These are phyloP conservation scores for Lasiommata megera DNA, from an alignment of 2,888 invertebrate genomes.

Conservation along the genomic window DNA sequence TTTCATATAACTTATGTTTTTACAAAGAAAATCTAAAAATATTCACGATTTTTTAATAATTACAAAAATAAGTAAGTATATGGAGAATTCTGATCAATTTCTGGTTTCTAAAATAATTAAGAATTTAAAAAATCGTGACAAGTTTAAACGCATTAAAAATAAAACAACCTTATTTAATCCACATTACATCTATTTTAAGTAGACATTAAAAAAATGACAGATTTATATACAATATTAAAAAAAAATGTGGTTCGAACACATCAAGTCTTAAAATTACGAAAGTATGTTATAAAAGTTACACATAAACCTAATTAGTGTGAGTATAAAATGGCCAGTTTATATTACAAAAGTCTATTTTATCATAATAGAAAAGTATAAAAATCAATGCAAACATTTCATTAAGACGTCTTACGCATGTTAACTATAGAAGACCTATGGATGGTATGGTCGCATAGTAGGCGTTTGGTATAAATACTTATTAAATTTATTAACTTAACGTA, in stretches of 20 bases:
- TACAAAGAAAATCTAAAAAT: constrained; percentile 28
- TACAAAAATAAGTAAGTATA: constrained; percentile 9
- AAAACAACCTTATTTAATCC: constrained; percentile 39
- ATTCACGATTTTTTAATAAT: constrained; percentile 27
- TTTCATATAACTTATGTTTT: constrained; percentile 26
- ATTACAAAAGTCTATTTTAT: constrained; percentile 17
- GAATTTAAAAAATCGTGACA: constrained; percentile 27
- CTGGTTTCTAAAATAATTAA: constrained; percentile 23
- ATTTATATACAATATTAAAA: constrained; percentile 44
- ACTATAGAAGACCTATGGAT: neutral
- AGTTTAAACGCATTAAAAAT: constrained; percentile 11
- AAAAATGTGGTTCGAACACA: constrained; percentile 61
- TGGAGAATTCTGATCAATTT: constrained; percentile 2
- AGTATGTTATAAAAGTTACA: constrained; percentile 27
- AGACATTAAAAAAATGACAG: constrained; percentile 30
- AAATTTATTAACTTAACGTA: neutral
- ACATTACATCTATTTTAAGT: constrained; percentile 40
- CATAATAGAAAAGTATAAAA: constrained; percentile 12
- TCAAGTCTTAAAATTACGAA: constrained; percentile 37
- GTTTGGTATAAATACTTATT: neutral
- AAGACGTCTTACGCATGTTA: neutral
- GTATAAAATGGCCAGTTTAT: constrained; percentile 27
- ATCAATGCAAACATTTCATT: constrained; percentile 3
- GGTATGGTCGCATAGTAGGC: neutral
- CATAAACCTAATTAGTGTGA: constrained; percentile 18